Percentiles rank a stretch among this genome's conserved stretches.
Conservation (phyloP, 2,888 invertebrate genomes). For the Cyclophora albipunctata region DNA sequence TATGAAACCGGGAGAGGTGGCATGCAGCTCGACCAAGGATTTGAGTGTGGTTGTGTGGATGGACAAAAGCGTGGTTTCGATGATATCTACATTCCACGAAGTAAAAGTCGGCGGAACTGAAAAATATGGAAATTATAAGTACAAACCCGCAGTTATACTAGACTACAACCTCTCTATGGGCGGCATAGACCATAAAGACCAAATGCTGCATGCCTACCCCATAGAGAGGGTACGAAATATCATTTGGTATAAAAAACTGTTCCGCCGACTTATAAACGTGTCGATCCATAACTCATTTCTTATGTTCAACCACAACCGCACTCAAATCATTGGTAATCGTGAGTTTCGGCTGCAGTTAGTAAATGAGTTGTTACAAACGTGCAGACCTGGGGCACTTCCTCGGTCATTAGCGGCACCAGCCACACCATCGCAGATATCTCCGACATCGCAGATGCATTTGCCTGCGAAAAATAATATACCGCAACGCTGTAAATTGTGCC, state of each 20-base stretch:
- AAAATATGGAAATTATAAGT: not conserved
- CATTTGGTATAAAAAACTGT: too few relatives aligned
- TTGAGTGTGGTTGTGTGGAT: too few relatives aligned
- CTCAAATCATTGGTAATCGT: not conserved
- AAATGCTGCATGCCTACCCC: too few relatives aligned
- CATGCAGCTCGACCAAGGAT: constrained; percentile 10
- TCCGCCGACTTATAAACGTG: not conserved
- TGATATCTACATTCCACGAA: not conserved
- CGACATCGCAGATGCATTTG: too few relatives aligned
- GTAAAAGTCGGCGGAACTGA: too few relatives aligned
- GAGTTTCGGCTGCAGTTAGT: not conserved
- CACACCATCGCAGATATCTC: too few relatives aligned
- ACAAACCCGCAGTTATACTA: not conserved
- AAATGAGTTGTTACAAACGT: not conserved
- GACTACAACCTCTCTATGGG: not conserved
- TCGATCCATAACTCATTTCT: not conserved
- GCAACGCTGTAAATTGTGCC: constrained; percentile 1
- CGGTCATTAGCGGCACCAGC: not conserved
- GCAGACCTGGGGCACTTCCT: not conserved
- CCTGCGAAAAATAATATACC: not conserved
- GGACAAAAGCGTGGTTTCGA: not conserved
- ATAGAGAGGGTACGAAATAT: too few relatives aligned
- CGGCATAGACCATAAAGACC: not conserved
- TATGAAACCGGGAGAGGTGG: constrained; percentile 14
- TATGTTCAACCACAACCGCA: constrained; percentile 1